Conservation (phyloP, 2,888 invertebrate genomes). For the Tuta absoluta region DNA sequence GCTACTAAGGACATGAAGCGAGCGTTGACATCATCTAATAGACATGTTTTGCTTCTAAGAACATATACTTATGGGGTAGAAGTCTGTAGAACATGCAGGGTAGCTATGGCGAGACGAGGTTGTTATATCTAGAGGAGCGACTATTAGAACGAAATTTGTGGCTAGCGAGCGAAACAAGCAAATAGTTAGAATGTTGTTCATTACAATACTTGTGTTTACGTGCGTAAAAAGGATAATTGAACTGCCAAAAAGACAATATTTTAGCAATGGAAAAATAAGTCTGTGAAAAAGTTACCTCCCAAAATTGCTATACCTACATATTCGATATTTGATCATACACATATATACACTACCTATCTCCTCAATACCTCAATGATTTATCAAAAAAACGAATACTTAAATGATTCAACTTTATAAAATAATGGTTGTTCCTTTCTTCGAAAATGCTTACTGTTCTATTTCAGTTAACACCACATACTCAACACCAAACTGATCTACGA, state of each 20-base stretch:
- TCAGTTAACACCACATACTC: not conserved
- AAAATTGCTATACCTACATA: too few relatives aligned
- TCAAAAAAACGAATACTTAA: too few relatives aligned
- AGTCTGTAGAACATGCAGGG: not conserved
- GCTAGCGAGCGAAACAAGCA: too few relatives aligned
- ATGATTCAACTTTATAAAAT: not conserved
- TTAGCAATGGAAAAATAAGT: too few relatives aligned
- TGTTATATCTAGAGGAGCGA: constrained; percentile 3
- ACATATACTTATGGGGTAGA: constrained; percentile 5
- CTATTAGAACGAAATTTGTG: not conserved
- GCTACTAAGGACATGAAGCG: constrained; percentile 25
- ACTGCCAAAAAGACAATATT: too few relatives aligned
- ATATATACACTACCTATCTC: too few relatives aligned
- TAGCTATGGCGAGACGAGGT: not conserved
- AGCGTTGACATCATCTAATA: constrained; percentile 29
- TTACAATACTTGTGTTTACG: too few relatives aligned
- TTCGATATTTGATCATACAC: too few relatives aligned
- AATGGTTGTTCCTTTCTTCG: not conserved
- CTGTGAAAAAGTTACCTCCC: too few relatives aligned
- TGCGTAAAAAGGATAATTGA: too few relatives aligned
- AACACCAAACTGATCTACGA: not conserved
- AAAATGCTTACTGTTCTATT: not conserved
- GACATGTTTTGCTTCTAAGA: constrained; percentile 27
- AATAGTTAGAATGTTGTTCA: too few relatives aligned
- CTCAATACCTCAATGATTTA: too few relatives aligned